Conservation (phyloP, 92 coral and sea anemone species). For the Paramuricea clavata region DNA sequence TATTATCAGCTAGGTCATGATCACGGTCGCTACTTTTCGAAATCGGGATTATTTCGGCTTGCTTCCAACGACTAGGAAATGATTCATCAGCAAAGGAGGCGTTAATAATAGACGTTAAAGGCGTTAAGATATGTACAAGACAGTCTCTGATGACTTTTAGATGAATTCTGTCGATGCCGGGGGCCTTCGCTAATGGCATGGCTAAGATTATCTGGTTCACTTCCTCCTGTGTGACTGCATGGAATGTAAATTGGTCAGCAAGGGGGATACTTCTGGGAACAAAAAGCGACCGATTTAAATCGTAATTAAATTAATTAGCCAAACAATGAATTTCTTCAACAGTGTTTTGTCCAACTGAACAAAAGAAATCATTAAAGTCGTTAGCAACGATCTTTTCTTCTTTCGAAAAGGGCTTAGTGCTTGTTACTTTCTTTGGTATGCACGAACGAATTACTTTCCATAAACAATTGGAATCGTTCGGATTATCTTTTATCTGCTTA, state of each 20-base stretch:
- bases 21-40: conserved; percentile 31
- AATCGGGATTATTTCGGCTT: not conserved
- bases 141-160: conserved; percentile 57
- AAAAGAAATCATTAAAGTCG: conserved; percentile 30
- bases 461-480: conserved; percentile 56
- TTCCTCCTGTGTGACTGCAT: conserved; percentile 50
- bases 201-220: conserved; percentile 29
- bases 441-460: conserved; percentile 67
- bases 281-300: conserved; percentile 40
- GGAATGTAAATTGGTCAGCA: conserved; percentile 53
- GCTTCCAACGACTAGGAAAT: conserved; percentile 49
- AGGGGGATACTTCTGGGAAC: conserved; percentile 54
- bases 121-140: conserved; percentile 53
- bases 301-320: conserved; percentile 50
- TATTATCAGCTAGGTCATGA: conserved; percentile 55
- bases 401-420: conserved; percentile 18
- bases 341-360: conserved; percentile 48
- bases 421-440: conserved; percentile 57
- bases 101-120: conserved; percentile 46
- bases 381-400: conserved; percentile 49
- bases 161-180: conserved; percentile 57
- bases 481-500: conserved; percentile 43
- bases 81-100: conserved; percentile 37
- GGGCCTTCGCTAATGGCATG: conserved; percentile 54
- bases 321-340: conserved; percentile 31